These are phyloP conservation scores for Dipus sagitta DNA, from an alignment of 2,797 vertebrate genomes.

Conservation along the genomic window DNA sequence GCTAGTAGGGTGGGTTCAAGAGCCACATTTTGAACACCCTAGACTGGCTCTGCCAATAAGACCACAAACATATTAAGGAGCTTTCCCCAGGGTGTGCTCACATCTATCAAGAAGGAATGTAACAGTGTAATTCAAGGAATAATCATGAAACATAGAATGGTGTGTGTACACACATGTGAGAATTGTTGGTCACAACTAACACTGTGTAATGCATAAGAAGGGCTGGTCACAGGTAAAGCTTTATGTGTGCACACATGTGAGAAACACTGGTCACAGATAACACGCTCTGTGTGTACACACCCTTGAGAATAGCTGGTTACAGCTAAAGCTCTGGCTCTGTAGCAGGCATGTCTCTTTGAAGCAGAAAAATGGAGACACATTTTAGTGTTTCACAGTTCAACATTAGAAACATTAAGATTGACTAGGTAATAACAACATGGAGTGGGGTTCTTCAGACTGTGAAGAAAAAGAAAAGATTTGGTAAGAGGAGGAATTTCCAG, in stretches of 20 bases:
- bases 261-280: too few species aligned
- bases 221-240: not conserved
- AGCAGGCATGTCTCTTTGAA: not conserved
- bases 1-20: not conserved
- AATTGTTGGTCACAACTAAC: too few species aligned
- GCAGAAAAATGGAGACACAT: not conserved
- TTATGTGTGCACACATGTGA: not conserved
- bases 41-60: not conserved
- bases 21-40: not conserved
- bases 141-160: not conserved
- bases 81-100: not conserved
- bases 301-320: too few species aligned
- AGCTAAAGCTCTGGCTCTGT: not conserved
- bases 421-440: constrained; percentile 19
- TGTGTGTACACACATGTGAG: too few species aligned
- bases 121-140: not conserved
- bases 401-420: not conserved
- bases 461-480: not conserved
- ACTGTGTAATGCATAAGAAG: not conserved
- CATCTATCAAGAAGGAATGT: not conserved
- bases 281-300: too few species aligned
- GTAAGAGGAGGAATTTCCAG: not conserved
- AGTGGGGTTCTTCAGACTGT: not conserved
- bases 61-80: not conserved
- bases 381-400: constrained; percentile 3